Conservation (phyloP, 1,140 invertebrate species). For the Arion vulgaris region DNA sequence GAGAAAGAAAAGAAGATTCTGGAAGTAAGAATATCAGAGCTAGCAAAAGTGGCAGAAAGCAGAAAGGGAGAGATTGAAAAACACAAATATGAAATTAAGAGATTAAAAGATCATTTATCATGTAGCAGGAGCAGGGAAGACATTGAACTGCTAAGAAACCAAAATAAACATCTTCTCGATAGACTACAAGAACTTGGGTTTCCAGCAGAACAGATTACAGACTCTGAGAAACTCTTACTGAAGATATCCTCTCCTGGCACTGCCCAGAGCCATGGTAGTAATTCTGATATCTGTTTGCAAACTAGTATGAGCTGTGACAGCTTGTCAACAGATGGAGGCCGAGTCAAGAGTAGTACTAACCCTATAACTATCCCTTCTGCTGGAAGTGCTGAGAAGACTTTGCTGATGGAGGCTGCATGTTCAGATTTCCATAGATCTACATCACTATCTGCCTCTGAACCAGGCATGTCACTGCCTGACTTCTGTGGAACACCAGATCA, state of each 20-base stretch:
- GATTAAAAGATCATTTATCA: slow-evolving; percentile 59
- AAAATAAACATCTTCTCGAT: slow-evolving; percentile 68
- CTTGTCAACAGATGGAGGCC: slow-evolving; percentile 57
- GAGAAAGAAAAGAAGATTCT: slow-evolving; percentile 71
- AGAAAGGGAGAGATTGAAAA: slow-evolving; percentile 72
- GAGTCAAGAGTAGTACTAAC: slow-evolving; percentile 17
- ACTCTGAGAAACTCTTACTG: slow-evolving; percentile 68
- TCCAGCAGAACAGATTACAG: slow-evolving; percentile 68
- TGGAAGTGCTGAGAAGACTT: slow-evolving; percentile 3
- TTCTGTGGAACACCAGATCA: slow-evolving; percentile 64
- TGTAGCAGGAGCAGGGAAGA: slow-evolving; percentile 60
- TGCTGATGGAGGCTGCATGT: neutral
- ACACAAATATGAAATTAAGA: slow-evolving; percentile 67
- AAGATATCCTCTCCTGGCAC: slow-evolving; percentile 45
- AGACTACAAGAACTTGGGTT: slow-evolving; percentile 67
- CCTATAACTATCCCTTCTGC: slow-evolving; percentile 17
- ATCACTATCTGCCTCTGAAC: slow-evolving; percentile 76
- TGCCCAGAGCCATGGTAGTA: slow-evolving; percentile 34
- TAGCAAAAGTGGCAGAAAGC: slow-evolving; percentile 69
- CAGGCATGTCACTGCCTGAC: slow-evolving; percentile 60
- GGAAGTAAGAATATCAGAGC: slow-evolving; percentile 70
- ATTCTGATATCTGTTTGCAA: slow-evolving; percentile 45
- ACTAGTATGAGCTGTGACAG: slow-evolving; percentile 64
- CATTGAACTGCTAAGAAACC: slow-evolving; percentile 60
- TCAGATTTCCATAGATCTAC: slow-evolving; percentile 49